Evolutionary conservation across 2,888 invertebrate genomes (phyloP), one percentile per base, ranked within the genome.

Genomic region (Aelia acuminata): DNA sequence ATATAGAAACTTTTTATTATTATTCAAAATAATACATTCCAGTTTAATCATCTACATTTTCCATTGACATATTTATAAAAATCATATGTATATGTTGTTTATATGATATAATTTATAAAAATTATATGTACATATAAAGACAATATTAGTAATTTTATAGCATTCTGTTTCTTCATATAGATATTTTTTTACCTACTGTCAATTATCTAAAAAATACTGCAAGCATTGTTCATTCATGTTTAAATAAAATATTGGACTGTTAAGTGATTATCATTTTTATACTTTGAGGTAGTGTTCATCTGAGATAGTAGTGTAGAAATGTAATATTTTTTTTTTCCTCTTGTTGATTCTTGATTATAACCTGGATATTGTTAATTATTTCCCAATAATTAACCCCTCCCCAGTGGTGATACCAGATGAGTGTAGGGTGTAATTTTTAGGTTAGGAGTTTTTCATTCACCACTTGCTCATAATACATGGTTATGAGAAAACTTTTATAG

Each of bases 211-310:
- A 35, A 43, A 87, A 87, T 31, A 70, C 31, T 87, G 31, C 70
- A 87, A 87, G 87, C 87, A 87, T 87, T 87, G 87, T 87, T 87
- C 70, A 15, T 31, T 26, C 22, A 31, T 48, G 63, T 87, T 87
- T 70, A 57, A 87, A 87, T 87, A 87, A 87, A 87, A 47, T 70
- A 87, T 87, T 87, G 57, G 87, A 87, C 87, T 87, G 87, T 87
- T 87, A 70, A 43, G 49, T 3, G 43, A 43, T 75, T 43, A 39
- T 75, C 18, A 20, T 80, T 80, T 70, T 70, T 70, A 70, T 70
- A 70, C 26, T 70, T 35, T 15, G 5, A 20, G 63, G 13, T 70
- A 35, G 35, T 70, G 80, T 43, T 80, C 43, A 80, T 39, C 35
- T 75, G 22, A 22, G 11, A 80, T 80, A n/a, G 43, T 43, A 39